phyloP scores from a whole-genome alignment of 37 sponge, comb jelly and placozoan genomes.

The Dysidea cf. avara region DNA sequence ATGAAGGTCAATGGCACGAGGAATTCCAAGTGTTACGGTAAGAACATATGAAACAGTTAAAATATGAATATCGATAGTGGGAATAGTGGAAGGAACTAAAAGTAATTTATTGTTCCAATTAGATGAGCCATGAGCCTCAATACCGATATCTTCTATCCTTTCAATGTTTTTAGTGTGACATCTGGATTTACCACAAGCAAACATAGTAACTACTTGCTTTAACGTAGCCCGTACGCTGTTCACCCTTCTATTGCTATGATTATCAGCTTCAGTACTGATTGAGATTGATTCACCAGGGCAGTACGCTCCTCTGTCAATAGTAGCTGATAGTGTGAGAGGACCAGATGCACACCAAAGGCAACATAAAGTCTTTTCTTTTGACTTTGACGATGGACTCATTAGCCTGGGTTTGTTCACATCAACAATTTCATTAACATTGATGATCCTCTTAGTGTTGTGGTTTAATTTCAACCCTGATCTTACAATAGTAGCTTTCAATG shows the following conservation, averaged over 20 bases:
- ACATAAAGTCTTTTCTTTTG: conserved; percentile 51
- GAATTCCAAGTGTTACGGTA: conserved; percentile 16
- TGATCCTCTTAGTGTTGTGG: not conserved
- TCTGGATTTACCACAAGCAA: conserved; percentile 48
- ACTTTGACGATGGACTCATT: conserved; percentile 7
- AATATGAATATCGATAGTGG: conserved; percentile 16
- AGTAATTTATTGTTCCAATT: not conserved
- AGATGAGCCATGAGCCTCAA: too few relatives aligned
- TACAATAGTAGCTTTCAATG: conserved; percentile 37
- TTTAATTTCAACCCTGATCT: conserved; percentile 43
- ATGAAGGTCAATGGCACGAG: conserved; percentile 20
- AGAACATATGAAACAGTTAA: conserved; percentile 25
- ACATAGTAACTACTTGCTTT: conserved; percentile 5
- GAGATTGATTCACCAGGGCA: conserved; percentile 48
- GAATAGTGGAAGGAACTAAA: conserved; percentile 26
- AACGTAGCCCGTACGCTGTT: conserved; percentile 27
- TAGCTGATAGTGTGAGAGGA: conserved; percentile 38
- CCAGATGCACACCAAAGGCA: conserved; percentile 79
- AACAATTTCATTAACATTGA: conserved; percentile 42
- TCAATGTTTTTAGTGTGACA: too few relatives aligned
- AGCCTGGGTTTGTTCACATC: conserved; percentile 45
- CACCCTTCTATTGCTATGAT: conserved; percentile 34
- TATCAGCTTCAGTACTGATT: conserved; percentile 31
- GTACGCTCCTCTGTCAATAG: conserved; percentile 46
- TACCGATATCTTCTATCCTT: too few relatives aligned